Base-by-base conservation (phyloP, 1,140 invertebrate species). In the Thrips palmi region DNA sequence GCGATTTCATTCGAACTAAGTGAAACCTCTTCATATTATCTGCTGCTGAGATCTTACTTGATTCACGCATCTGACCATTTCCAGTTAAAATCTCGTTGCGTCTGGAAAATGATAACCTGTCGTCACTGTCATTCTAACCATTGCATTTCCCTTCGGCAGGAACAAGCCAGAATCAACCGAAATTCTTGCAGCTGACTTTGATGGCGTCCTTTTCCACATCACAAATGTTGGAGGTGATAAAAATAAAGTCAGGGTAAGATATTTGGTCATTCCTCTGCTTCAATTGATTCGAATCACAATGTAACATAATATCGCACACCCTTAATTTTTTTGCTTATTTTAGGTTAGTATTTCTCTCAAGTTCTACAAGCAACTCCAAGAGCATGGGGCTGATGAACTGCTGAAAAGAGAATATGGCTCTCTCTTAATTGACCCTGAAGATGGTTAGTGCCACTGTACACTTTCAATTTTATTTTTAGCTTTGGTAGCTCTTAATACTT, bases 141-240 rank as follows among this genome's bases (percentile, higher is more conserved):
- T 38, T 47, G 28, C 34, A 39, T 32, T 43, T 45, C 55, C 55
- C 47, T 39, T 47, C 69, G 72, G 42, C 63, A 96, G 91, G 40
- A 77, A 78, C 53, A 97, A 97, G 70, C 77, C 82, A 48, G 93
- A 97, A 56, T 82, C 77, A 42, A 88, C 91, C 50, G 88, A 96
- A 63, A 77, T 97, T 46, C 81, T 70, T 43, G 72, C 94, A 57
- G 81, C 87, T 48, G 94, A 99, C 69, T 98, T 98, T 66, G 94
- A 98, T 73, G 93, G 94, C 47, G 93, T 96, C 38, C 61, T 97
- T 40, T 98, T 93, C 68, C 91, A 97, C 62, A 82, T 98, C 67
- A 97, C 93, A 36, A 98, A 96, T 72, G 68, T 88, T 46, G 82
- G 88, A 63, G 77, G 75, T 47, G 91, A 97, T 58, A 96, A 94